These are phyloP conservation scores for Tiphia femorata DNA, from an alignment of 2,888 invertebrate genomes.

Conservation along the genomic window DNA sequence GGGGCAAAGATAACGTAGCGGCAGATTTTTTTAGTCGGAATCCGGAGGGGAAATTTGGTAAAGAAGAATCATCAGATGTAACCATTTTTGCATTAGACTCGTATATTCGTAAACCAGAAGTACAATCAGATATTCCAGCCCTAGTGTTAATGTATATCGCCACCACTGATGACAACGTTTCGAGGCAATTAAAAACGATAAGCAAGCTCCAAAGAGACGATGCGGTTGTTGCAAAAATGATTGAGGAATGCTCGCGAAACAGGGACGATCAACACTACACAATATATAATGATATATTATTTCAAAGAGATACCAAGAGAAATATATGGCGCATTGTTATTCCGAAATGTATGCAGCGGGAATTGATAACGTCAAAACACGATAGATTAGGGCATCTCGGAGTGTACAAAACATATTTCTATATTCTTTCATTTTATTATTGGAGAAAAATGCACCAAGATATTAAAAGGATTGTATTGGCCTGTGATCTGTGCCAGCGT, in stretches of 20 bases:
- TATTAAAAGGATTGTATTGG: slow-evolving; percentile 6
- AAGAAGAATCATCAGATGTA: too few species aligned
- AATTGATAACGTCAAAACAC: slow-evolving; percentile 3
- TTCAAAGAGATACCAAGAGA: neutral
- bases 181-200: slow-evolving; percentile 1
- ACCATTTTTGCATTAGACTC: slow-evolving; percentile 35
- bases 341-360: neutral
- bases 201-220: slow-evolving; percentile 10
- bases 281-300: slow-evolving; percentile 8
- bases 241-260: neutral
- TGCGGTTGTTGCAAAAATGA: neutral
- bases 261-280: neutral
- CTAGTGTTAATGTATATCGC: neutral
- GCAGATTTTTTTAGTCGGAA: too few species aligned
- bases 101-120: slow-evolving; percentile 36
- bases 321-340: slow-evolving; percentile 6
- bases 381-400: slow-evolving; percentile 9
- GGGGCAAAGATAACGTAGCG: slow-evolving; percentile 39
- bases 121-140: neutral
- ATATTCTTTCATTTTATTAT: slow-evolving; percentile 12
- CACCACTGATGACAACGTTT: neutral
- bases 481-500: slow-evolving; percentile 24
- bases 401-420: slow-evolving; percentile 13
- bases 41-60: too few species aligned
- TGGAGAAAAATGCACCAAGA: slow-evolving; percentile 15